Conservation (phyloP, 2,888 invertebrate species). For the Calameuta pallipes region DNA sequence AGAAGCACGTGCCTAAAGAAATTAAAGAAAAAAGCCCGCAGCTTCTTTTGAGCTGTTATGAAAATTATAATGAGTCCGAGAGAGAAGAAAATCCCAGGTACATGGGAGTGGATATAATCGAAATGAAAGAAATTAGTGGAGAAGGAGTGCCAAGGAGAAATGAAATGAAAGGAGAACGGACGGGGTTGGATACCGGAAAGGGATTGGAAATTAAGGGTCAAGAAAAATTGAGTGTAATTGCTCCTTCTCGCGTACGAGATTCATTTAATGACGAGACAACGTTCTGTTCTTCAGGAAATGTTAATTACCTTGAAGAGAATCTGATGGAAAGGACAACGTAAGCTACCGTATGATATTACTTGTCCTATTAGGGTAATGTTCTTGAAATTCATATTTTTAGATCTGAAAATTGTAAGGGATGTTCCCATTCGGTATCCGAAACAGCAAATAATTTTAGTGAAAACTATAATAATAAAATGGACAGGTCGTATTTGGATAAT, state of each 20-base stretch:
- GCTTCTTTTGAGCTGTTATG: not conserved
- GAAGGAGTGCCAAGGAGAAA: not conserved
- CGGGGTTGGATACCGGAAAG: not conserved
- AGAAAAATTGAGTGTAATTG: not conserved
- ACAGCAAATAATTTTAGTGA: not conserved
- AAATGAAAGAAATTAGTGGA: not conserved
- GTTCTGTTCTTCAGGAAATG: not conserved
- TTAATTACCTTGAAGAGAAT: not conserved
- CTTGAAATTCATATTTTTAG: not conserved
- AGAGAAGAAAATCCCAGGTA: not conserved
- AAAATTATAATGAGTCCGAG: not conserved
- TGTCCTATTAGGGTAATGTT: not conserved
- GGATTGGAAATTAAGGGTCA: not conserved
- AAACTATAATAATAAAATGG: not conserved
- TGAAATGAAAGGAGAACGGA: not conserved
- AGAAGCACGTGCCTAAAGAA: not conserved
- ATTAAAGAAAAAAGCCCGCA: not conserved
- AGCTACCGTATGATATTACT: not conserved
- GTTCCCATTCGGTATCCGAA: not conserved
- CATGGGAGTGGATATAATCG: not conserved
- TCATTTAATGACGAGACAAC: not conserved
- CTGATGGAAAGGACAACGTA: not conserved
- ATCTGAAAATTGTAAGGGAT: not conserved
- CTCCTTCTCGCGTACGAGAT: not conserved
- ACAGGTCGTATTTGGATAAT: not conserved